Percentiles rank a stretch among this genome's conserved stretches.
Evolutionary conservation across 1,140 invertebrate genomes (phyloP).

Genomic region (Lerema accius): DNA sequence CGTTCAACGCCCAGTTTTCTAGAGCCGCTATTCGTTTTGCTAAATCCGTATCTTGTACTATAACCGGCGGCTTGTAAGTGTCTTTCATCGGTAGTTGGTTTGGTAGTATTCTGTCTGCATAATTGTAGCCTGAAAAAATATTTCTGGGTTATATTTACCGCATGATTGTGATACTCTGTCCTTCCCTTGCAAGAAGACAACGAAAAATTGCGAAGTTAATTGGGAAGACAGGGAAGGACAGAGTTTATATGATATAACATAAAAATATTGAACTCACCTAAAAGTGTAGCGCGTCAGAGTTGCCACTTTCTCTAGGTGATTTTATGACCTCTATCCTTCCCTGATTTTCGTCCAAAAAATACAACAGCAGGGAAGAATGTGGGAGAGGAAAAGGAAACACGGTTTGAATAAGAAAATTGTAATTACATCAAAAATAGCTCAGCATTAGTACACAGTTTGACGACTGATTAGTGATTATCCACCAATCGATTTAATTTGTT

Average conservation of each 20-base stretch:
- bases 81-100: constrained; percentile 47
- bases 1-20: constrained; percentile 69
- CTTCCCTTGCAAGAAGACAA: constrained; percentile 63
- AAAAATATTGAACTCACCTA: constrained; percentile 69
- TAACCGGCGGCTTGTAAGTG: constrained; percentile 60
- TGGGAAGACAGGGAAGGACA: constrained; percentile 72
- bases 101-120: constrained; percentile 47
- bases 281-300: constrained; percentile 69
- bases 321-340: constrained; percentile 77
- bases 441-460: constrained; percentile 45
- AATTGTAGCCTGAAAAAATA: constrained; percentile 67
- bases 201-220: constrained; percentile 17
- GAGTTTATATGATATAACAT: constrained; percentile 59
- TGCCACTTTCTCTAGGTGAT: constrained; percentile 79
- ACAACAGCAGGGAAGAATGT: constrained; percentile 67
- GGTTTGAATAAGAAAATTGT: constrained; percentile 53
- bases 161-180: constrained; percentile 55
- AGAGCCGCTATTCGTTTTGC: constrained; percentile 64
- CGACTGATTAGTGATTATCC: constrained; percentile 31
- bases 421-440: constrained; percentile 58
- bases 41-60: constrained; percentile 58
- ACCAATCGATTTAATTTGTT: constrained; percentile 26
- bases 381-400: constrained; percentile 55
- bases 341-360: constrained; percentile 47
- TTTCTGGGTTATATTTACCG: not conserved